phyloP scores from a whole-genome alignment of 2,113 vertebrate genomes.

The Hippocampus abdominalis region DNA sequence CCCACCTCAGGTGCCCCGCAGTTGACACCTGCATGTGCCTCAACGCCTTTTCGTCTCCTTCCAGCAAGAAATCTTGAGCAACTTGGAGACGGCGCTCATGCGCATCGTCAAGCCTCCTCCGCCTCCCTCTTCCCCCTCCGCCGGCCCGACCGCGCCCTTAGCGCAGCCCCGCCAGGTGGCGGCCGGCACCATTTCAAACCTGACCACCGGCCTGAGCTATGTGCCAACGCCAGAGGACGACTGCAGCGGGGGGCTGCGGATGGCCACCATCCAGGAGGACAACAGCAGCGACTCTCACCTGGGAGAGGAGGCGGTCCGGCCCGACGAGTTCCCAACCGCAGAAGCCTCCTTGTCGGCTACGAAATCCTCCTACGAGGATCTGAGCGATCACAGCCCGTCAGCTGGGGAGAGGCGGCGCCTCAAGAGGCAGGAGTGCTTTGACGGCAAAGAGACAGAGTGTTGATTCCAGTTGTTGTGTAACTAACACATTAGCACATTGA shows the following conservation, averaged over 20 bases:
- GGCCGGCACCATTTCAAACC: constrained; percentile 36
- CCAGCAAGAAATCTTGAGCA: constrained; percentile 88
- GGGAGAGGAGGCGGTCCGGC: constrained; percentile 79
- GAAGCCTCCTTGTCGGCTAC: constrained; percentile 73
- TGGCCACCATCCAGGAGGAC: constrained; percentile 98
- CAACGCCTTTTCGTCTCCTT: constrained; percentile 30
- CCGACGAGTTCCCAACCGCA: constrained; percentile 84
- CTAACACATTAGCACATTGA: not conserved
- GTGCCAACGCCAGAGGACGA: constrained; percentile 49
- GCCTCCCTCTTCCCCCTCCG: constrained; percentile 62
- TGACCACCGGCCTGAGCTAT: constrained; percentile 45
- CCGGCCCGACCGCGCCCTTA: constrained; percentile 60
- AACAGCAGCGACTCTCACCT: constrained; percentile 85
- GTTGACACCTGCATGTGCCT: not conserved
- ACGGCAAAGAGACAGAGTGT: constrained; percentile 94
- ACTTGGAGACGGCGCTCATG: constrained; percentile 80
- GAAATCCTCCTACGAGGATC: constrained; percentile 91
- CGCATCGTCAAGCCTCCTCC: constrained; percentile 83
- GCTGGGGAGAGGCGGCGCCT: constrained; percentile 82
- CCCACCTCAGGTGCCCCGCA: constrained; percentile 26
- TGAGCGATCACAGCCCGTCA: constrained; percentile 75
- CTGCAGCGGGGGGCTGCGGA: constrained; percentile 71
- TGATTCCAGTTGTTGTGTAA: constrained; percentile 52
- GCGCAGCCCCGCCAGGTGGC: constrained; percentile 47
- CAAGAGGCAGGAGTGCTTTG: constrained; percentile 84